A percentile compares a stretch with the other conserved stretches of the same genome.
Conservation (phyloP, 2,113 vertebrate species). For the Charina bottae region DNA sequence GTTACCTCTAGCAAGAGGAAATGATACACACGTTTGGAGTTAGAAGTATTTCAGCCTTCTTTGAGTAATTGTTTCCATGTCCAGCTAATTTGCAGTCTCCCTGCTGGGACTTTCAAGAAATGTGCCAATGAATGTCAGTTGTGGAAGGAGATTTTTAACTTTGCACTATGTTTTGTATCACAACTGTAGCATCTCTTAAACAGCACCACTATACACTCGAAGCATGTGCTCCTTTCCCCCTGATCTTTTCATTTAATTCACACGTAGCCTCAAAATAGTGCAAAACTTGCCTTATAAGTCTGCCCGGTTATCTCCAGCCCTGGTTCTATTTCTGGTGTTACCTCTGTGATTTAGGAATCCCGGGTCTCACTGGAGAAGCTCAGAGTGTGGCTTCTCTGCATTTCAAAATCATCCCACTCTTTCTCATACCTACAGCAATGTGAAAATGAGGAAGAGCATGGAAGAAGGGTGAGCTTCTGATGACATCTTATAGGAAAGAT, state of each 20-base stretch:
- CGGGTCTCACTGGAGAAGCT: no score
- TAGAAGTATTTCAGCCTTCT: slow-evolving; percentile 29
- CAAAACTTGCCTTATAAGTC: not conserved
- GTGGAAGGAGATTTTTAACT: slow-evolving; percentile 5
- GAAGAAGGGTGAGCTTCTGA: no score
- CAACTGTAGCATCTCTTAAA: not conserved
- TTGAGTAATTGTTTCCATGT: slow-evolving; percentile 25
- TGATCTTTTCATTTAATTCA: not conserved
- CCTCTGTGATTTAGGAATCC: not conserved
- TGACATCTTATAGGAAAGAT: no score
- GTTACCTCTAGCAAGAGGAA: slow-evolving; percentile 7
- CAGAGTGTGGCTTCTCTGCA: no score
- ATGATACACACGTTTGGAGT: not conserved
- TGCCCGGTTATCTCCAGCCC: not conserved
- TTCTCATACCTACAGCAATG: no score
- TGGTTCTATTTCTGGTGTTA: not conserved
- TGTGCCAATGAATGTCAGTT: slow-evolving; percentile 10
- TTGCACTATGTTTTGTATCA: not conserved
- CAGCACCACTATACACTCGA: not conserved
- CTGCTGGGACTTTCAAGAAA: slow-evolving; percentile 10
- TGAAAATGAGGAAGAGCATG: no score
- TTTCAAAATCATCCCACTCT: no score
- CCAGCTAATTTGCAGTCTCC: not conserved
- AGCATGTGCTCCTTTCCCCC: not conserved
- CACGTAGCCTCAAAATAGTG: not conserved